These are phyloP conservation scores for Amblyteles armatorius DNA, from an alignment of 2,888 invertebrate genomes.

Conservation along the genomic window DNA sequence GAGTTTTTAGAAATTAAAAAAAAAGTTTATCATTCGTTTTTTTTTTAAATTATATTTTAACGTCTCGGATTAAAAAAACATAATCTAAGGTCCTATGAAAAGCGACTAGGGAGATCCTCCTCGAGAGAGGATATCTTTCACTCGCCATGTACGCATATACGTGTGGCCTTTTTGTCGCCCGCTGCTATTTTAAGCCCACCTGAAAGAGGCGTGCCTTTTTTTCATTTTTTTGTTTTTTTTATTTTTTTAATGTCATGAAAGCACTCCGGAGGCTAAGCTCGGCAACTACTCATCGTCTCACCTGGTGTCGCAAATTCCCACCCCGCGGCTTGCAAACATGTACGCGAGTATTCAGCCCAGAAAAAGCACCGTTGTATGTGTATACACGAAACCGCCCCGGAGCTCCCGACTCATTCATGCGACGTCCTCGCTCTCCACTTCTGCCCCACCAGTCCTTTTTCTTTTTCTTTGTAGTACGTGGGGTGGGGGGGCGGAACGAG, in stretches of 20 bases:
- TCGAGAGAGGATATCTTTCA: background rate
- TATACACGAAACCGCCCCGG: slow-evolving; percentile 5
- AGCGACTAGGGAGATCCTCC: background rate
- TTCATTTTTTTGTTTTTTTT: slow-evolving; percentile 25
- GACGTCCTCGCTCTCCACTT: background rate
- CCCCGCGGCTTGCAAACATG: slow-evolving; percentile 61
- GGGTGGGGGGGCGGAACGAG: background rate
- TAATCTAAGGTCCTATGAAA: background rate
- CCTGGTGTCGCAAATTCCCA: slow-evolving; percentile 55
- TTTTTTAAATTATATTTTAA: background rate
- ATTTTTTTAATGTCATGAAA: slow-evolving; percentile 38
- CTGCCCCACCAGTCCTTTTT: slow-evolving; percentile 2
- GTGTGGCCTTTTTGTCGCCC: background rate
- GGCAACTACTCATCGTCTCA: slow-evolving; percentile 39
- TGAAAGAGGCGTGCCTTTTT: slow-evolving; percentile 24
- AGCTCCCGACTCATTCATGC: slow-evolving; percentile 45
- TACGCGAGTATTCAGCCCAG: slow-evolving; percentile 35
- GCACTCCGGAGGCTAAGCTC: slow-evolving; percentile 45
- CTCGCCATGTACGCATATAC: background rate
- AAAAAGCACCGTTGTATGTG: slow-evolving; percentile 20
- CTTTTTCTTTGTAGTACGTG: slow-evolving; percentile 5
- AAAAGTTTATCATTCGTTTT: background rate
- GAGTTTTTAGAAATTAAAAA: slow-evolving; percentile 21
- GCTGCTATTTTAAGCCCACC: slow-evolving; percentile 18
- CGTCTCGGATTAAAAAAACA: background rate